Base-by-base conservation (phyloP, 2,797 vertebrate genomes). In the Ceyx erithaca region DNA sequence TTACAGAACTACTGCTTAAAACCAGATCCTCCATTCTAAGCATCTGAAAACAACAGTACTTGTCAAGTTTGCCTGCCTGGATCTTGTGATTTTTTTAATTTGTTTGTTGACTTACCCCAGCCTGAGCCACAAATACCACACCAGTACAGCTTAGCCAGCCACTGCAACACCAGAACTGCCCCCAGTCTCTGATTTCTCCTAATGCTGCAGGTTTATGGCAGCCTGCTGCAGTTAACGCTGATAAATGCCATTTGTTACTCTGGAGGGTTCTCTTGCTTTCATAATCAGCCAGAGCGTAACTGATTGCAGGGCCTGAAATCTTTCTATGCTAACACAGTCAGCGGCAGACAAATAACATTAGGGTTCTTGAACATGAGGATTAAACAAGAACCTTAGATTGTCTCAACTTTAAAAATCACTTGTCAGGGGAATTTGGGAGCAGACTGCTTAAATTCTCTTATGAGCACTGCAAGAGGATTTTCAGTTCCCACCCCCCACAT, bases 271-370 rank as follows among this genome's bases (percentile, higher is more conserved):
- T 90, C 14, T 9, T 16, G 55, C 70, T 94, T 95, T 79, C 78
- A 91, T 80, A 81, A 77, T 77, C 51, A 92, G 73, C 37, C 91
- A 88, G 89, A 88, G 49, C 88, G 31, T 41, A 94, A 83, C 62
- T 70, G 37, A 90, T 13, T 72, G 55, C 46, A 87, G 59, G 69
- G 63, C 73, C 69, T 57, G 66, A 78, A 94, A 87, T 83, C 48
- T 86, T 84, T 59, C 21, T 21, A 23, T 43, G 85, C 62, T 70
- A 54, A 30, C 59, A 37, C 52, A 92, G 30, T 9, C 71, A 54
- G 58, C 48, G 77, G 81, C 81, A 90, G 80, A 73, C 11, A 12
- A 31, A 73, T 59, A 75, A 93, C 12, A 13, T 4, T 20, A 69
- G 69, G 26, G 72, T 87, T 80, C 61, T 45, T 21, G 33, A 77